A percentile compares a stretch with the other conserved stretches of the same genome.
These are phyloP conservation scores for Pantelozetes paolii DNA, from an alignment of 2,888 invertebrate genomes.

Conservation along the genomic window DNA sequence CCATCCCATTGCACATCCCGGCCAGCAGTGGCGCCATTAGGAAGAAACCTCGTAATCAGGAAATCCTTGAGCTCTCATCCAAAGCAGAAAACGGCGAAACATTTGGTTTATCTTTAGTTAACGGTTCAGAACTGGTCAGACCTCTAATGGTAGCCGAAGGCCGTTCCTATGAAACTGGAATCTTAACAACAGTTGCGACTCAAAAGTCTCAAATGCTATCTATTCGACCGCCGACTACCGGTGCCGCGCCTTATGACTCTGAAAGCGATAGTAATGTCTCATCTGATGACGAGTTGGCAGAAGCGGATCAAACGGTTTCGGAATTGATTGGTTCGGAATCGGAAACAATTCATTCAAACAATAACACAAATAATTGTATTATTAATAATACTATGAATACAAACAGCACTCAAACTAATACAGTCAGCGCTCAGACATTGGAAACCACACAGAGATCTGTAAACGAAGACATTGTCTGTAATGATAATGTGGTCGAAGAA, in stretches of 20 bases:
- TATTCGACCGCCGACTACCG: constrained; percentile 42
- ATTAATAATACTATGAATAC: not conserved
- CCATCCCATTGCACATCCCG: constrained; percentile 37
- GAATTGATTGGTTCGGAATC: constrained; percentile 30
- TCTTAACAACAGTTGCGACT: not conserved
- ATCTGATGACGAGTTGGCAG: constrained; percentile 36
- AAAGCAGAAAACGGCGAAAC: constrained; percentile 13
- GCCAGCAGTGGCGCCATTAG: constrained; percentile 42
- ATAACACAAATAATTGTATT: not conserved
- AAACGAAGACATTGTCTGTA: not conserved
- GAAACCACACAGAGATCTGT: not conserved
- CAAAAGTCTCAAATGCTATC: constrained; percentile 22
- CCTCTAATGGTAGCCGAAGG: constrained; percentile 43
- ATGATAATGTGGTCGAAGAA: not conserved
- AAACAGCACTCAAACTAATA: not conserved
- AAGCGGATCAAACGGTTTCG: constrained; percentile 34
- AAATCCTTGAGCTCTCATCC: constrained; percentile 24
- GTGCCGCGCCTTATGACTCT: constrained; percentile 20
- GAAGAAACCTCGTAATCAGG: constrained; percentile 38
- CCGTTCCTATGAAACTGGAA: constrained; percentile 39
- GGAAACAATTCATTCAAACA: constrained; percentile 12
- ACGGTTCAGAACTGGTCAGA: constrained; percentile 32
- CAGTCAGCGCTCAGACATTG: not conserved
- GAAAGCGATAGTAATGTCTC: constrained; percentile 25
- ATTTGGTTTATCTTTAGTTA: not conserved